Conservation (phyloP, 2,888 invertebrate genomes). For the Caenorhabditis drosophilae region DNA sequence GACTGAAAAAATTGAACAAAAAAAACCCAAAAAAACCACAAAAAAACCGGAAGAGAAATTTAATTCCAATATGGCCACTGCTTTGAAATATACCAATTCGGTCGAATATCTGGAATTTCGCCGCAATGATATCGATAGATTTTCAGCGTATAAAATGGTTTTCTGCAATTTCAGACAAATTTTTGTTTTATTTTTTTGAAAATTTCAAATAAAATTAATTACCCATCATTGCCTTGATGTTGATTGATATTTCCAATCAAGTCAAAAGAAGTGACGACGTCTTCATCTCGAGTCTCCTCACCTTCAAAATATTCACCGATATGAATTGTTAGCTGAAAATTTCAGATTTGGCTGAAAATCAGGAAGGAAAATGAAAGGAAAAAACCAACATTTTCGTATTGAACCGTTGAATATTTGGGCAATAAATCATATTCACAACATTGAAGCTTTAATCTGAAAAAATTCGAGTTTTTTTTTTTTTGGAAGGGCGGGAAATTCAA, state of each 20-base stretch:
- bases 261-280: conserved; percentile 40
- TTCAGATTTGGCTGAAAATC: background rate
- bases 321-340: conserved; percentile 33
- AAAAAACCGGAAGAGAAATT: no score
- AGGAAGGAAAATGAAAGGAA: background rate
- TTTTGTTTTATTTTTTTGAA: background rate
- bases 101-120: conserved; percentile 32
- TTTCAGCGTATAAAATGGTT: conserved; percentile 18
- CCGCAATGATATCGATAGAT: conserved; percentile 44
- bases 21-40: no score
- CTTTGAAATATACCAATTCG: conserved; percentile 38
- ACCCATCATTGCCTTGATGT: conserved; percentile 26
- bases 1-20: background rate
- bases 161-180: conserved; percentile 16
- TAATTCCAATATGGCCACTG: conserved; percentile 47
- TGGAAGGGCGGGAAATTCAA: background rate
- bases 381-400: conserved; percentile 52
- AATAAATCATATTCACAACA: conserved; percentile 65
- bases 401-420: conserved; percentile 46
- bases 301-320: conserved; percentile 49
- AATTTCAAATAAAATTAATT: background rate
- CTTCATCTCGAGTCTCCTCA: conserved; percentile 42
- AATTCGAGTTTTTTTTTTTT: background rate
- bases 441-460: conserved; percentile 54
- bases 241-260: conserved; percentile 41